Evolutionary conservation across 2,113 vertebrate species (phyloP), one percentile per base, ranked within the genome.

Genomic region (Aspidoscelis tigris): DNA sequence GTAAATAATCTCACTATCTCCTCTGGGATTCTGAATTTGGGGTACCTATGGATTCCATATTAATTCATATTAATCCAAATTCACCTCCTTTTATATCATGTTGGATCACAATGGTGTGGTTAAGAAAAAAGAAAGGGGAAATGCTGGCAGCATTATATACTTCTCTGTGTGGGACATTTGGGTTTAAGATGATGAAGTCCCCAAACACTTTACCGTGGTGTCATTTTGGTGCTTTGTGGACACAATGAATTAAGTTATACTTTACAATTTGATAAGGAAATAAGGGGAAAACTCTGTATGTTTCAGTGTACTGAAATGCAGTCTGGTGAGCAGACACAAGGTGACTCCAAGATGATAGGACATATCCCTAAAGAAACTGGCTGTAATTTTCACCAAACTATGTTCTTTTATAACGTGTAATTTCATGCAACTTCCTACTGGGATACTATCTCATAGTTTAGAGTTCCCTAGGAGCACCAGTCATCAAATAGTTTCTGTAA

Each of bases 311-410:
- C 41, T 80, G 50, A 90, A 80, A 88, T 73, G 43, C 74, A 7
- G 47, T 77, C 26, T 85, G 1, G 3, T 76, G n/a, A 76, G 65
- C 24, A 72, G 74, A 44, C 14, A 77, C 78, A 64, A 7, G 14
- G 21, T 87, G 83, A 78, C 68, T 89, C 88, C 58, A 77, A 72
- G 5, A 47, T 84, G 58, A 82, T 26, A n/a, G 83, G 88, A 86
- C 64, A 70, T 7, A 70, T 83, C 26, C 39, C 41, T 90, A 80
- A 86, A 86, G 76, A 87, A 88, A 78, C 11, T 39, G 66, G 81
- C 86, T 81, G 71, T 87, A 85, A 81, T 86, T 81, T 81, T 89
- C 33, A 88, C 82, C 73, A 89, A 92, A 84, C 6, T n/a, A 78
- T 18, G 47, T 89, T 82, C 83, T 90, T 87, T 85, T 53, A 70